Evolutionary conservation across 2,113 vertebrate species (phyloP), one percentile per base, ranked within the genome.

Genomic region (Suncus etruscus): DNA sequence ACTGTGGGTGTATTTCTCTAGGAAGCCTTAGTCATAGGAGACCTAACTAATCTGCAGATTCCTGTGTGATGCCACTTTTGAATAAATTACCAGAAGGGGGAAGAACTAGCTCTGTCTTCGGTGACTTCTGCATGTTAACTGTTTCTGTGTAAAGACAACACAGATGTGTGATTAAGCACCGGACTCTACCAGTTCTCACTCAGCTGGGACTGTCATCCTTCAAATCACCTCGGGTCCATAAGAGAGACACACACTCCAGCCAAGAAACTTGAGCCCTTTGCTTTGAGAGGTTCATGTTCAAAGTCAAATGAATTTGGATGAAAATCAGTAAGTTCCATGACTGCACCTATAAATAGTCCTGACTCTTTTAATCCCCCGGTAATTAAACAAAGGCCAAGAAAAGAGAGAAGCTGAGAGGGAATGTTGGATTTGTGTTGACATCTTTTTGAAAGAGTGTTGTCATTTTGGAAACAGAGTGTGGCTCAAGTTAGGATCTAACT

Each of bases 51-150:
- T 63, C 94, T 95, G 86, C n/a, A 0, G 84, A 84, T 77, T 84
- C 89, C 92, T 87, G 88, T 0, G 6, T 95, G 95, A 93, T 74
- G 27, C 11, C n/a, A 58, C 32, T 58, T 92, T 96, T 96, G 78
- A 88, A 39, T 93, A 82, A 87, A 81, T 91, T 94, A 86, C 93
- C 90, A 54, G 83, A 84, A 91, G 50, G 89, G 61, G 74, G 89
- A 89, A 89, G 87, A 91, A 85, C 51, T 25, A 81, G 83, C 95
- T 95, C 90, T 95, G 24, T 92, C 96, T 97, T 75, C 84, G 92
- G 91, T 95, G 96, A 96, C 78, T 94, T 96, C 94, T 98, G 97
- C 97, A 97, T 97, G 97, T 95, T 94, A 91, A 95, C 94, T 94
- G 82, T 84, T 81, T 94, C 86, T 95, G 94, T 95, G 95, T 92